Evolutionary conservation across 2,113 vertebrate genomes (phyloP), one percentile per base, ranked within the genome.

Genomic region (Atractosteus spatula): DNA sequence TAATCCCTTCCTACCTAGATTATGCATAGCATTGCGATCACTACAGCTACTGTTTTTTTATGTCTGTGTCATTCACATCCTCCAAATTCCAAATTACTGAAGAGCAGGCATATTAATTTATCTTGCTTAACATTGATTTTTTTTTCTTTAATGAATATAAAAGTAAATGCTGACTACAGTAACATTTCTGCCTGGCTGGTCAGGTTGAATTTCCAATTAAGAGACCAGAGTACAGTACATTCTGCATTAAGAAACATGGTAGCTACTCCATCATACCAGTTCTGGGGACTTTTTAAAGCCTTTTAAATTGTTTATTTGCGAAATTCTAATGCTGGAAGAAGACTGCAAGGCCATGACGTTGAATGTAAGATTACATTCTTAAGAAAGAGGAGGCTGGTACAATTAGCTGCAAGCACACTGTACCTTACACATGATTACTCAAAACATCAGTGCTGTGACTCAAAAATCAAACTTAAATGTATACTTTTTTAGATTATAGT

Each of bases 191-290:
- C 82, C 79, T 77, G 8, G 41, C 83, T 83, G 82, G 80, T 84
- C 86, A 80, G 76, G 82, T 82, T 86, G 87, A 85, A 89, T 88
- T 88, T 88, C 75, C 81, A 89, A 87, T 88, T 86, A 89, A 29
- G 76, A 81, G 73, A 44, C 59, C 71, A 73, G 55, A 57, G 72
- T 75, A 55, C 74, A 68, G 72, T 75, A 55, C 74, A 68, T 72
- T 67, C 54, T 74, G 72, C 66, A 73, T 81, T 82, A 78, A 77
- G 77, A 86, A 71, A 80, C 74, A 73, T 73, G 71, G 83, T 74
- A 78, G 66, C 77, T 54, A 68, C 13, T n/a, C 62, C 69, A 70
- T 68, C 47, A 51, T 51, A 51, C 47, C 47, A 13, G 11, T 13
- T 59, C 4, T 11, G 56, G 14, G 56, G 13, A 59, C 56, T 59